These are phyloP conservation scores for Megathymus violae DNA, from an alignment of 1,140 invertebrate species.

Conservation along the genomic window DNA sequence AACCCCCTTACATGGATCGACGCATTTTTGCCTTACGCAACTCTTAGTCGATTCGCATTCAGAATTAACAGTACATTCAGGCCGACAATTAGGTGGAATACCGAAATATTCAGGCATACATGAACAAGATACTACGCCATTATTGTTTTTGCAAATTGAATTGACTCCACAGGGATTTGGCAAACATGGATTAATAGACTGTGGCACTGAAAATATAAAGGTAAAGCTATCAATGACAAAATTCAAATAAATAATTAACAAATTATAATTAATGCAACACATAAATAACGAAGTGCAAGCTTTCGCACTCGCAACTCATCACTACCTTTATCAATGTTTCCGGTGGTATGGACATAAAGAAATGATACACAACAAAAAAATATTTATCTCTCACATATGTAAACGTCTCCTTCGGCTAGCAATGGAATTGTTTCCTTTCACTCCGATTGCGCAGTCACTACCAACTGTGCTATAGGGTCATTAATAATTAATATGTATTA, in stretches of 20 bases:
- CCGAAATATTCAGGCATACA: conserved; percentile 86
- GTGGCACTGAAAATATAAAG: conserved; percentile 66
- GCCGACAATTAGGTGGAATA: conserved; percentile 86
- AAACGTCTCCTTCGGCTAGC: too few relatives aligned
- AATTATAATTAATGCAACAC: too few relatives aligned
- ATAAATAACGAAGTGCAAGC: too few relatives aligned
- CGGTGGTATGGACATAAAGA: too few relatives aligned
- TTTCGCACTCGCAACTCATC: too few relatives aligned
- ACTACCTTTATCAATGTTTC: too few relatives aligned
- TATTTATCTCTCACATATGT: too few relatives aligned
- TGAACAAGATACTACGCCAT: conserved; percentile 85
- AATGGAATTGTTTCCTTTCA: too few relatives aligned
- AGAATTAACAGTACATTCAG: conserved; percentile 91
- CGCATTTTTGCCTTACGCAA: conserved; percentile 88
- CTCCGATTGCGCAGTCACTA: too few relatives aligned
- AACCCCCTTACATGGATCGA: conserved; percentile 87
- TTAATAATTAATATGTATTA: too few relatives aligned
- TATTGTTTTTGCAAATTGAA: conserved; percentile 87
- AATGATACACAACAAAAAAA: too few relatives aligned
- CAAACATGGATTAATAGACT: conserved; percentile 84
- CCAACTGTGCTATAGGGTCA: too few relatives aligned
- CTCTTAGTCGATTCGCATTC: conserved; percentile 93
- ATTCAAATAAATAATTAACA: conserved; percentile 84
- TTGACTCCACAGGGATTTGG: conserved; percentile 90
- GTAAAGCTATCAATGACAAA: conserved; percentile 52